Evolutionary conservation across 2,888 invertebrate genomes (phyloP).

Genomic region (Dasypolia templi): DNA sequence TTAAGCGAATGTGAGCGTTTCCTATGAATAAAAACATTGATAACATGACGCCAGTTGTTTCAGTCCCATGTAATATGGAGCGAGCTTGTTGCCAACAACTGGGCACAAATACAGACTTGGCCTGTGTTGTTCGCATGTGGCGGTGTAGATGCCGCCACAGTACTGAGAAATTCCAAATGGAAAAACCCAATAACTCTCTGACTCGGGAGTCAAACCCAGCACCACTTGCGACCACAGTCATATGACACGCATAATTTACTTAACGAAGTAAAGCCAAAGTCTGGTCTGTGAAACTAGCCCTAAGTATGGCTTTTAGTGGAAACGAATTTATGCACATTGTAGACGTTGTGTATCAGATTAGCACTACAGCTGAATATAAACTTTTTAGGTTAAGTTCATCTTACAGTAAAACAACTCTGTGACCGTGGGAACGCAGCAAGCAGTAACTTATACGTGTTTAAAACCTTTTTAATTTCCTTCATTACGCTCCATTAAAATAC

Average conservation of each 20-base stretch:
- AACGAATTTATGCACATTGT: background rate
- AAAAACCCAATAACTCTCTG: no score
- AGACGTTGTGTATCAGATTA: background rate
- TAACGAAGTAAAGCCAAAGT: background rate
- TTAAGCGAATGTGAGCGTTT: no score
- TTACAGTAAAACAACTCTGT: slow-evolving; percentile 18
- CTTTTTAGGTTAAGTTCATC: slow-evolving; percentile 47
- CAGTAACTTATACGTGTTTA: slow-evolving; percentile 30
- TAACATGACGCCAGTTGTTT: no score
- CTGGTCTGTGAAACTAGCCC: background rate
- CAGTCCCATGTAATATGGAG: no score
- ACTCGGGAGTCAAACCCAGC: no score
- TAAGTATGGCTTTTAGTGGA: background rate
- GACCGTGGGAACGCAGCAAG: slow-evolving; percentile 38
- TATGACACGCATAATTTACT: background rate
- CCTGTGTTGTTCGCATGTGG: no score
- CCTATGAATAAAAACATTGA: no score
- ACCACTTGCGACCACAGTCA: no score
- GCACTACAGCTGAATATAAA: slow-evolving; percentile 5
- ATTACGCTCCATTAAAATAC: slow-evolving; percentile 63
- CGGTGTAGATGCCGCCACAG: no score
- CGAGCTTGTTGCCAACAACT: no score
- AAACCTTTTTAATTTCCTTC: slow-evolving; percentile 64
- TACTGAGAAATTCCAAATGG: no score
- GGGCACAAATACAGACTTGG: no score